These are phyloP conservation scores for Gambusia yucatana DNA, from an alignment of 2,797 vertebrate species.

Conservation along the genomic window DNA sequence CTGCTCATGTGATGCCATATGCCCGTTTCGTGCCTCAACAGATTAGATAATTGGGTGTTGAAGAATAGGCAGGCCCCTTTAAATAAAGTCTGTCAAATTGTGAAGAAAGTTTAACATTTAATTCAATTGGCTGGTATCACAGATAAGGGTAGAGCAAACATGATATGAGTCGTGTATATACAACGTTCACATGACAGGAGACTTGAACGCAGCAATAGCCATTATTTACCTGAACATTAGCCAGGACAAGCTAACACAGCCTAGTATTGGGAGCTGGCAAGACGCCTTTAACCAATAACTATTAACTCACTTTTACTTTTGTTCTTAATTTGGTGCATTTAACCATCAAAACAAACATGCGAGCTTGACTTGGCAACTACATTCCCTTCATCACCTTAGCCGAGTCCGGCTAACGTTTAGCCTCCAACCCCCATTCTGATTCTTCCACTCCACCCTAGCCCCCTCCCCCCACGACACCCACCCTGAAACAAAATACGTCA, in stretches of 20 bases:
- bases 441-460: slow-evolving; percentile 80
- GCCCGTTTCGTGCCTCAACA: slow-evolving; percentile 40
- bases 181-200: not conserved
- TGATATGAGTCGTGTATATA: not conserved
- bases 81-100: not conserved
- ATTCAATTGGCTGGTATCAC: not conserved
- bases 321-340: slow-evolving; percentile 4
- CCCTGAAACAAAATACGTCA: slow-evolving; percentile 55
- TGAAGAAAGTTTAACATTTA: not conserved
- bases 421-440: slow-evolving; percentile 72
- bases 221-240: slow-evolving; percentile 19
- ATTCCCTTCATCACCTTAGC: slow-evolving; percentile 50
- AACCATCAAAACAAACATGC: not conserved
- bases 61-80: not conserved
- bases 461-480: slow-evolving; percentile 79
- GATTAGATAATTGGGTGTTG: slow-evolving; percentile 19
- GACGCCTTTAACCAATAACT: not conserved
- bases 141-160: not conserved
- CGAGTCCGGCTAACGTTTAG: slow-evolving; percentile 58
- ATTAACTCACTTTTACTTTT: not conserved
- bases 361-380: slow-evolving; percentile 30
- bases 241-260: slow-evolving; percentile 6
- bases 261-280: slow-evolving; percentile 1
- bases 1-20: slow-evolving; percentile 47
- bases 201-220: slow-evolving; percentile 2